phyloP scores from a whole-genome alignment of 2,888 invertebrate genomes.

The Iselma pallidipennis region DNA sequence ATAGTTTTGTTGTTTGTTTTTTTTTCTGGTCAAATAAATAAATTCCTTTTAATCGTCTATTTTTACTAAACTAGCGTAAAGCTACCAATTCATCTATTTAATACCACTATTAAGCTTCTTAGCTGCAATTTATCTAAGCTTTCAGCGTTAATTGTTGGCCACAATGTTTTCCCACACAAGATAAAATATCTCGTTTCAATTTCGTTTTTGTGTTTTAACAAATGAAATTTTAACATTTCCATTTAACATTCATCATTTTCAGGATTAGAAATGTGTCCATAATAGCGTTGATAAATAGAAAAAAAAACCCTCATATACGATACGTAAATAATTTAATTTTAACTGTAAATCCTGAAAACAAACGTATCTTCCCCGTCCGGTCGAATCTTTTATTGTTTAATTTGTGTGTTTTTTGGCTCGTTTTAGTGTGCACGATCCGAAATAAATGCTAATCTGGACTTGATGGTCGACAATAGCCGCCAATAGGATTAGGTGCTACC shows the following conservation, averaged over 20 bases:
- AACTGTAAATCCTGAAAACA: neutral
- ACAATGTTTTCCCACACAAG: neutral
- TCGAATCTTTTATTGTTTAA: slow-evolving; percentile 19
- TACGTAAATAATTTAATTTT: neutral
- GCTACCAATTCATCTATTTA: neutral
- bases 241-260: too few species aligned
- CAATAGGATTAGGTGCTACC: neutral
- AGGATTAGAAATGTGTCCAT: neutral
- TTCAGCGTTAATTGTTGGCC: neutral
- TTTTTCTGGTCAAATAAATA: neutral
- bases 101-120: neutral
- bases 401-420: slow-evolving; percentile 20
- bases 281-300: too few species aligned
- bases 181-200: neutral
- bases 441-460: slow-evolving; percentile 24
- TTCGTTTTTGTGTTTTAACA: too few species aligned
- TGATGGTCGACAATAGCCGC: slow-evolving; percentile 15
- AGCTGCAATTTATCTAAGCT: neutral
- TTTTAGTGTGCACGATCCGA: slow-evolving; percentile 14
- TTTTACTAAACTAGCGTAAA: neutral
- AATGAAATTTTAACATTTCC: too few species aligned
- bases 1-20: neutral
- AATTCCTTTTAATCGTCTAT: neutral
- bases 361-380: too few species aligned
- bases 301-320: too few species aligned